These are phyloP conservation scores for Kradibia gibbosae DNA, from an alignment of 1,140 invertebrate species.

Conservation along the genomic window DNA sequence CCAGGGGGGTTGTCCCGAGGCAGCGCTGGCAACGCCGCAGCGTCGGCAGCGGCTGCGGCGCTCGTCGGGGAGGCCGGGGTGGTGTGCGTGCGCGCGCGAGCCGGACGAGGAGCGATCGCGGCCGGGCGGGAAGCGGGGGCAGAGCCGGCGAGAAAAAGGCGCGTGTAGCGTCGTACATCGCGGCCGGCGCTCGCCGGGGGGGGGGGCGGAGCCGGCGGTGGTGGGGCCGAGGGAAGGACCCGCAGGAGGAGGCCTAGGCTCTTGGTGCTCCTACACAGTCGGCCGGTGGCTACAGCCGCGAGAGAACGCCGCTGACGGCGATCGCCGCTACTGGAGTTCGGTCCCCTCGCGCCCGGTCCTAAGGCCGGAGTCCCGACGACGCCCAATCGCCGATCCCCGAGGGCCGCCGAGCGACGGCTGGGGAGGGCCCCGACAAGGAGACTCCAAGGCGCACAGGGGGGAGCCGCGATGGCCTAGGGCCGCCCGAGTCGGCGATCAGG, in stretches of 20 bases:
- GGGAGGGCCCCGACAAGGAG: too few species aligned
- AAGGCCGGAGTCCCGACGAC: too few species aligned
- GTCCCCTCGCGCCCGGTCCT: too few species aligned
- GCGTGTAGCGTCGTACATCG: conserved; percentile 5
- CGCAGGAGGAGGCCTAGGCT: background rate
- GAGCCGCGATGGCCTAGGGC: too few species aligned
- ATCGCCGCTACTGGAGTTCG: conserved; percentile 42
- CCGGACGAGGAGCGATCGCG: conserved; percentile 17
- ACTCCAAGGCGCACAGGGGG: too few species aligned
- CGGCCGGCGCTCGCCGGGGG: background rate
- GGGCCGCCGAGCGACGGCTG: too few species aligned
- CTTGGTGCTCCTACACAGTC: too few species aligned
- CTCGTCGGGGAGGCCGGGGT: conserved; percentile 23
- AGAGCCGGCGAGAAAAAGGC: conserved; percentile 21
- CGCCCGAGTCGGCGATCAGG: too few species aligned
- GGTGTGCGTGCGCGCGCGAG: conserved; percentile 27
- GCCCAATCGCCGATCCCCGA: too few species aligned
- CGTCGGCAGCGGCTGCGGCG: conserved; percentile 18
- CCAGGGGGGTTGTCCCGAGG: background rate
- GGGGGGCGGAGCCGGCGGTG: background rate
- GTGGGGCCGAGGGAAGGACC: conserved; percentile 8
- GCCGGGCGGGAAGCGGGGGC: background rate
- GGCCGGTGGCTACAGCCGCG: conserved; percentile 59
- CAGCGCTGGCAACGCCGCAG: conserved; percentile 48
- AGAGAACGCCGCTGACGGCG: conserved; percentile 10